phyloP scores from a whole-genome alignment of 1,140 invertebrate species.

The Leptonema lineaticorne region DNA sequence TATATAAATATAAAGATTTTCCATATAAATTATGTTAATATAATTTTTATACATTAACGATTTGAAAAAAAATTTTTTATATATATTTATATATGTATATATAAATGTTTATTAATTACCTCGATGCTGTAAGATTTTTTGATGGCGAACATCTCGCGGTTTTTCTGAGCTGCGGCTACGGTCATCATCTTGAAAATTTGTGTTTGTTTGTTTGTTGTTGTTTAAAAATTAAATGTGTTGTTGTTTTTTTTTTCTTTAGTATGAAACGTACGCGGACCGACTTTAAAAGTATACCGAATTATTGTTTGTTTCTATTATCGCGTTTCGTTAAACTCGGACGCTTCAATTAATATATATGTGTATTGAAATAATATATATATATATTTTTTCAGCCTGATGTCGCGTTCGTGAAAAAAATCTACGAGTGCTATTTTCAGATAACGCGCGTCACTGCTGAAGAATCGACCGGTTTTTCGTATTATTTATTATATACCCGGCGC shows the following conservation, averaged over 20 bases:
- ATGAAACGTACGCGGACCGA: background rate
- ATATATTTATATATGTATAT: too few relatives aligned
- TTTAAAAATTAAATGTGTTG: constrained; percentile 6
- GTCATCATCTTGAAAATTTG: constrained; percentile 65
- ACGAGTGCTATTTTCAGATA: constrained; percentile 40
- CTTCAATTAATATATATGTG: too few relatives aligned
- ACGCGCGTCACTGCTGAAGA: constrained; percentile 51
- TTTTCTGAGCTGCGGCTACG: constrained; percentile 85
- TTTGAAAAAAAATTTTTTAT: too few relatives aligned
- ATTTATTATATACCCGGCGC: background rate
- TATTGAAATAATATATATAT: too few relatives aligned
- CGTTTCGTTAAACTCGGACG: too few relatives aligned
- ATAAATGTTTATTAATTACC: constrained; percentile 64
- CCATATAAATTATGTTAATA: background rate
- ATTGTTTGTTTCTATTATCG: too few relatives aligned
- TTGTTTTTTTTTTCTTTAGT: too few relatives aligned
- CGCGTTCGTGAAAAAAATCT: too few relatives aligned
- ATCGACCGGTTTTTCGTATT: background rate
- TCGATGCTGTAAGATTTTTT: constrained; percentile 97
- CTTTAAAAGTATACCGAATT: too few relatives aligned
- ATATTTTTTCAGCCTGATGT: too few relatives aligned
- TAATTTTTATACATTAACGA: background rate
- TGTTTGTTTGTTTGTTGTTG: constrained; percentile 19
- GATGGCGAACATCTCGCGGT: constrained; percentile 91
- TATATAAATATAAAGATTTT: background rate